Evolutionary conservation across 2,888 invertebrate species (phyloP).

Genomic region (Troides oblongomaculatus): DNA sequence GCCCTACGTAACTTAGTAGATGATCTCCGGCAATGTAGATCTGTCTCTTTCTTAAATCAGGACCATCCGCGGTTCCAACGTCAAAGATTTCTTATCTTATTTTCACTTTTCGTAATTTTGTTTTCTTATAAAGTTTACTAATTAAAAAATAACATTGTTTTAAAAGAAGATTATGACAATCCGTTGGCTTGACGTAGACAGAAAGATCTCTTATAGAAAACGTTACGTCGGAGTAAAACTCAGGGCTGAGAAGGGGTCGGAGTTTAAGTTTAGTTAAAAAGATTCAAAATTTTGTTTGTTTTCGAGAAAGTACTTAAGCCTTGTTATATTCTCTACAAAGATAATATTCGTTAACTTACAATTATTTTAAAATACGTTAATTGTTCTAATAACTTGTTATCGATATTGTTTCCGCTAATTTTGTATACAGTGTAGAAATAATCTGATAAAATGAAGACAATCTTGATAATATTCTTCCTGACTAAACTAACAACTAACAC

Average conservation of each 20-base stretch:
- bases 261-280: slow-evolving; percentile 45
- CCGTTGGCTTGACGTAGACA: slow-evolving; percentile 55
- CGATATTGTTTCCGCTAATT: no score
- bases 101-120: slow-evolving; percentile 33
- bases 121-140: slow-evolving; percentile 59
- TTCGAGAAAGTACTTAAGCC: neutral
- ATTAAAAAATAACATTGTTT: slow-evolving; percentile 66
- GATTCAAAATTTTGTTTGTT: slow-evolving; percentile 45
- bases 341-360: no score
- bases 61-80: neutral
- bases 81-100: neutral
- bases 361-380: no score
- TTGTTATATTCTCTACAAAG: no score
- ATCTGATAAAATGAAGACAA: no score
- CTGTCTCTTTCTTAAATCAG: neutral
- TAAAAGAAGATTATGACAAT: slow-evolving; percentile 61
- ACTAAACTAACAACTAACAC: no score
- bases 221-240: slow-evolving; percentile 43
- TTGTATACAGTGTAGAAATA: no score
- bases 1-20: no score
- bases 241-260: slow-evolving; percentile 50
- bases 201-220: slow-evolving; percentile 56
- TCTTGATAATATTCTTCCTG: no score
- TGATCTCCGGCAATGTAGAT: no score
- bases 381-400: no score